phyloP scores from a whole-genome alignment of 2,113 vertebrate species.

The Enhydra lutris region DNA sequence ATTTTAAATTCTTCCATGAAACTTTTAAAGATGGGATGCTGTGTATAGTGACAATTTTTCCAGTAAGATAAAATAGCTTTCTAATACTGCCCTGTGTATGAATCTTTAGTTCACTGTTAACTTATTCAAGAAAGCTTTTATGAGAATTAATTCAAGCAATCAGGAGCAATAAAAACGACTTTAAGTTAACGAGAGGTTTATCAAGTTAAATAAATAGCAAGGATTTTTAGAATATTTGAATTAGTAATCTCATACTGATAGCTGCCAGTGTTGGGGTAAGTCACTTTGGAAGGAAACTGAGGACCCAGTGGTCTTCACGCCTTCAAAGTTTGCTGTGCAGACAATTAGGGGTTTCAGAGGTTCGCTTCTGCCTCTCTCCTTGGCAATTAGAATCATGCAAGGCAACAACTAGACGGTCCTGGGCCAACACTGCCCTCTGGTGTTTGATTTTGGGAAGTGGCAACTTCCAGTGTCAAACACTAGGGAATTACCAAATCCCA shows the following conservation, averaged over 20 bases:
- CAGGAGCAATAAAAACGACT: not conserved
- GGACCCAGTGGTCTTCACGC: not conserved
- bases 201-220: not conserved
- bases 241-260: not conserved
- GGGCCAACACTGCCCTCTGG: not conserved
- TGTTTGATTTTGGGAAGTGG: constrained; percentile 19
- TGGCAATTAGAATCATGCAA: not conserved
- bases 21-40: not conserved
- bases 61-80: not conserved
- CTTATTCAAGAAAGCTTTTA: not conserved
- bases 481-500: not conserved
- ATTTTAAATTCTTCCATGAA: not conserved
- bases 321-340: not conserved
- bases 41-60: not conserved
- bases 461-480: not conserved
- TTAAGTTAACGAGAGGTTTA: not conserved
- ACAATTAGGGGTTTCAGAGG: not conserved
- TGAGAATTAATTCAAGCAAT: not conserved
- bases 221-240: not conserved
- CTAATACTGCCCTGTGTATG: not conserved
- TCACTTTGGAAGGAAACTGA: not conserved
- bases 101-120: not conserved
- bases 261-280: not conserved
- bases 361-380: not conserved
- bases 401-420: not conserved